Evolutionary conservation across 2,888 invertebrate genomes (phyloP).

Genomic region (Drosophila koepferae): DNA sequence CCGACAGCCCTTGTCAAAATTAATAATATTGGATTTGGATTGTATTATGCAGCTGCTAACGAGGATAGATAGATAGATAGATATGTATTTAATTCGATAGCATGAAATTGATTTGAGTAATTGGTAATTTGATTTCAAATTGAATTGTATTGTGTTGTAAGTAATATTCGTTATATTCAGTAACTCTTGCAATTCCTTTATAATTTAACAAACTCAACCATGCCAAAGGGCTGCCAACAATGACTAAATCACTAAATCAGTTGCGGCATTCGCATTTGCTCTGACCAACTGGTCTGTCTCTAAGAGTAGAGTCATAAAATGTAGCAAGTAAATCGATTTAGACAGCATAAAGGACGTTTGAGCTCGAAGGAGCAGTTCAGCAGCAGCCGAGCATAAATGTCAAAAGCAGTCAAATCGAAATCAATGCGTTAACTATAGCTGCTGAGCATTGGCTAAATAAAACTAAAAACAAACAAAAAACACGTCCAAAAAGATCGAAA

Average conservation of each 20-base stretch:
- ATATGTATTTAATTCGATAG: background rate
- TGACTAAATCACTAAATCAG: conserved; percentile 67
- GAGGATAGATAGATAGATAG: background rate
- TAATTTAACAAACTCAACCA: conserved; percentile 22
- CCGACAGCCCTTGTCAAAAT: background rate
- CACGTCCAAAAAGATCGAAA: conserved; percentile 20
- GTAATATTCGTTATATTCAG: background rate
- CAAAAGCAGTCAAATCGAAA: conserved; percentile 75
- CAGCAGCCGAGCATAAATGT: conserved; percentile 67
- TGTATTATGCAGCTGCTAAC: background rate
- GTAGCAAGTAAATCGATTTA: conserved; percentile 67
- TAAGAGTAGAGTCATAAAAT: conserved; percentile 73
- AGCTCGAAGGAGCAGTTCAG: conserved; percentile 10
- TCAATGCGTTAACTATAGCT: conserved; percentile 29
- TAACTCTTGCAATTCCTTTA: background rate
- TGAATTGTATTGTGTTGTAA: background rate
- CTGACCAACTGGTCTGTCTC: conserved; percentile 36
- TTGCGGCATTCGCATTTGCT: conserved; percentile 9
- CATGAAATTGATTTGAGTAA: background rate
- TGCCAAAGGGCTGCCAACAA: conserved; percentile 45
- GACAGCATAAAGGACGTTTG: conserved; percentile 39
- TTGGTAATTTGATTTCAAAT: background rate
- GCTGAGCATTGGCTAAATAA: conserved; percentile 10
- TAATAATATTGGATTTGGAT: background rate
- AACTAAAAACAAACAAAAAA: conserved; percentile 35